A percentile compares a stretch with the other conserved stretches of the same genome.
Evolutionary conservation across 2,888 invertebrate genomes (phyloP).

Genomic region (Lochmaea crataegi): DNA sequence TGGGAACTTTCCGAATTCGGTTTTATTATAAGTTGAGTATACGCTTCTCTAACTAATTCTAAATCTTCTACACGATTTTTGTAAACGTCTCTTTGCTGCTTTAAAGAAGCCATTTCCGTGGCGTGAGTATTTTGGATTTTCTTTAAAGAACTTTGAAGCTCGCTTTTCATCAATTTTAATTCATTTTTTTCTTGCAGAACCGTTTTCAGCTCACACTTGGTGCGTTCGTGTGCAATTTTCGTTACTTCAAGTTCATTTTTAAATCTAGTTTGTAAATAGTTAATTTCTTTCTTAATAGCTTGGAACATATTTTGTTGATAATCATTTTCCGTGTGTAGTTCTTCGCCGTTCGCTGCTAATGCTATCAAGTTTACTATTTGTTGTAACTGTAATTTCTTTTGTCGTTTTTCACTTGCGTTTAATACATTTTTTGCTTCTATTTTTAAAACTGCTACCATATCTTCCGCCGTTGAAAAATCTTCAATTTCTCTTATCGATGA

Average conservation of each 20-base stretch:
- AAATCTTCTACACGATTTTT: slow-evolving; percentile 54
- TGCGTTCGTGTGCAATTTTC: slow-evolving; percentile 40
- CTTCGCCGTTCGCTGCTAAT: slow-evolving; percentile 15
- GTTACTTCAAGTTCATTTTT: slow-evolving; percentile 37
- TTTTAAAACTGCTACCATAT: slow-evolving; percentile 53
- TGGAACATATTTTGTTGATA: slow-evolving; percentile 26
- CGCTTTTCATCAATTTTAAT: slow-evolving; percentile 34
- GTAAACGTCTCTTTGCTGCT: slow-evolving; percentile 45
- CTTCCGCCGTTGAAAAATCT: slow-evolving; percentile 38
- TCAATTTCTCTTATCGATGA: slow-evolving; percentile 5
- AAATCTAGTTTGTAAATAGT: slow-evolving; percentile 13
- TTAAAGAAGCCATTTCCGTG: slow-evolving; percentile 35
- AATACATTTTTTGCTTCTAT: slow-evolving; percentile 53
- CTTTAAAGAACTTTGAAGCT: slow-evolving; percentile 32
- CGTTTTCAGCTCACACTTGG: slow-evolving; percentile 42
- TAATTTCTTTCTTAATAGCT: slow-evolving; percentile 37
- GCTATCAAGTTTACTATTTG: slow-evolving; percentile 28
- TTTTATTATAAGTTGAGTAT: slow-evolving; percentile 50
- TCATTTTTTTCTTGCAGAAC: slow-evolving; percentile 45
- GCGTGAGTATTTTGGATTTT: slow-evolving; percentile 32
- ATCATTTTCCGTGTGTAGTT: not conserved
- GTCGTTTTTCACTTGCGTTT: slow-evolving; percentile 41
- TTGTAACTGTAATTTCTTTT: not conserved
- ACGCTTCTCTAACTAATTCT: slow-evolving; percentile 51
- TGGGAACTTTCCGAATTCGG: slow-evolving; percentile 34